A percentile compares a stretch with the other conserved stretches of the same genome.
Conservation (phyloP, 92 coral and sea anemone species). For the Actinostola sp. region DNA sequence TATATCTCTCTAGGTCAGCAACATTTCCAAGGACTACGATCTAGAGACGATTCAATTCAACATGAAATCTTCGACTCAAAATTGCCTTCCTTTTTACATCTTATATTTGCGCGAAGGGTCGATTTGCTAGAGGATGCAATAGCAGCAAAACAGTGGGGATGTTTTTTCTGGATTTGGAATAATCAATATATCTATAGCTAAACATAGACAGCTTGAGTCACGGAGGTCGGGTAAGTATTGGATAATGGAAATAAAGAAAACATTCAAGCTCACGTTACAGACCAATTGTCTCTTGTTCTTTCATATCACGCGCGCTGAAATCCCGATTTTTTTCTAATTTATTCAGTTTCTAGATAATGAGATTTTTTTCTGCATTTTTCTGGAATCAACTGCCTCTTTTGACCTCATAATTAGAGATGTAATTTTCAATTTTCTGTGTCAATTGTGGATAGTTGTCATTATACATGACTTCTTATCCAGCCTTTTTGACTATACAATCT, state of each 20-base stretch:
- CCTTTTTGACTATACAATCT: neutral
- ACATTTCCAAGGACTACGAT: slow-evolving; percentile 71
- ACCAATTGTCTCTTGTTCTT: neutral
- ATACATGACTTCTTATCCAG: neutral
- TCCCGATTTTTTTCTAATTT: no score
- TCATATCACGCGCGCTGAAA: no score
- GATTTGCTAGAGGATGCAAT: no score
- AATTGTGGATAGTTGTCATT: neutral
- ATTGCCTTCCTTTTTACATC: neutral
- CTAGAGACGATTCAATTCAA: slow-evolving; percentile 38
- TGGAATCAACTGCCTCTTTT: no score
- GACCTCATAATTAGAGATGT: neutral
- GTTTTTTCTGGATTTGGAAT: slow-evolving; percentile 12
- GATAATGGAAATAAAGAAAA: neutral
- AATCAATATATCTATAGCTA: neutral
- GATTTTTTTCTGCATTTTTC: no score
- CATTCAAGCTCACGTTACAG: neutral
- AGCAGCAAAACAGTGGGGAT: neutral
- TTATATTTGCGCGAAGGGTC: no score
- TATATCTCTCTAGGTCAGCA: slow-evolving; percentile 66
- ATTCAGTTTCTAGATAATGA: no score
- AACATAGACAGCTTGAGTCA: neutral
- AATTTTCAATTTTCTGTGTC: no score
- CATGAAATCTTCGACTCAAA: neutral
- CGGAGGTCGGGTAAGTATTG: neutral